These are phyloP conservation scores for Leptothorax acervorum DNA, from an alignment of 2,888 invertebrate species.

Conservation along the genomic window DNA sequence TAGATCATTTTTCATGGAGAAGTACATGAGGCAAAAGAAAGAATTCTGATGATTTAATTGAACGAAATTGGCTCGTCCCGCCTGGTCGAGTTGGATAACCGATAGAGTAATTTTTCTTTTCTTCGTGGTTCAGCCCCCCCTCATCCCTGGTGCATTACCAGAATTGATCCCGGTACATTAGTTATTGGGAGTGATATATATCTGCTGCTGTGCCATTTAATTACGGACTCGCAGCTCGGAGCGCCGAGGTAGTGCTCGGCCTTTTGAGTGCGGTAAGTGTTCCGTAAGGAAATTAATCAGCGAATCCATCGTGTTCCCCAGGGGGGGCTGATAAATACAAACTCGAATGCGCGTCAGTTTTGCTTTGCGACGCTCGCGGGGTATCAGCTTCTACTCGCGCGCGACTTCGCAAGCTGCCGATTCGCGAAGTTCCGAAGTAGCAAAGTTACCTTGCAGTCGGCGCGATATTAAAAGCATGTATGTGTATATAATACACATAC, in stretches of 20 bases:
- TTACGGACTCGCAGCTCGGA: conserved; percentile 15
- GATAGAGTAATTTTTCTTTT: conserved; percentile 40
- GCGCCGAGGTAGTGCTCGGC: background rate
- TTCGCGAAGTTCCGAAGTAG: conserved; percentile 20
- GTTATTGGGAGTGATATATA: conserved; percentile 33
- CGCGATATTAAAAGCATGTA: conserved; percentile 43
- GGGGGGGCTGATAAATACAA: conserved; percentile 6
- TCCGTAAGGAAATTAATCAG: conserved; percentile 40
- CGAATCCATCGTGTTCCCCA: conserved; percentile 3
- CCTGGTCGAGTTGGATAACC: conserved; percentile 34
- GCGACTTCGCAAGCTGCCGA: conserved; percentile 28
- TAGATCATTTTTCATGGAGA: background rate
- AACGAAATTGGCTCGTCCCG: conserved; percentile 22
- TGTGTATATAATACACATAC: conserved; percentile 13
- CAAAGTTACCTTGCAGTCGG: conserved; percentile 30
- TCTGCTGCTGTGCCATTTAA: conserved; percentile 33
- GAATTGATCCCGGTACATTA: conserved; percentile 42
- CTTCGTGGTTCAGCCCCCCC: background rate
- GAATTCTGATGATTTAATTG: conserved; percentile 29
- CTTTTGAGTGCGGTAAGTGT: conserved; percentile 18
- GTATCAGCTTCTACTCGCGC: background rate
- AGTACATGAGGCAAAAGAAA: background rate
- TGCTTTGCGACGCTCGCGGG: conserved; percentile 4
- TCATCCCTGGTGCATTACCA: conserved; percentile 8
- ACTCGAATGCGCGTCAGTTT: conserved; percentile 20